Evolutionary conservation across 2,113 vertebrate genomes (phyloP), one percentile per base, ranked within the genome.

Genomic region (Talpa occidentalis): DNA sequence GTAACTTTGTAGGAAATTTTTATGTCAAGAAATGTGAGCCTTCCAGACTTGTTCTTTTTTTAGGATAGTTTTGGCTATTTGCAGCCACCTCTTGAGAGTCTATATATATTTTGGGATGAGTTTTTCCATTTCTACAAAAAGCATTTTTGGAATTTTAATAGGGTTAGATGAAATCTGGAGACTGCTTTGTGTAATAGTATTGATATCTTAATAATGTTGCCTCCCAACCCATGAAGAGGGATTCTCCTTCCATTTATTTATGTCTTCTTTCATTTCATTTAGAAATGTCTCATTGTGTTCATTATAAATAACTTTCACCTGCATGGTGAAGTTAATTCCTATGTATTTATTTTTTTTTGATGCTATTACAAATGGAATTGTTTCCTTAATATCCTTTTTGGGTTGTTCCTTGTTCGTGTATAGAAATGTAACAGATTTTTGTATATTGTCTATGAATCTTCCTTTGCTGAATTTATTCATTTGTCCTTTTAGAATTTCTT

Each of bases 211-310:
- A 60, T 28, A 72, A 40, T 76, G 21, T 42, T 84, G 32, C 42
- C 3, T 84, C 16, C 16, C 14, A 62, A 28, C 64, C 15, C 15
- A 76, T 42, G 28, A 76, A 66, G 6, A n/a, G 82, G 66, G 10
- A 6, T 40, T 76, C 73, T 40, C 89, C 49, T 82, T 91, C 28
- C 19, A 67, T 54, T 76, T 84, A 42, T 67, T 76, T 84, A 22
- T 66, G 28, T 44, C 22, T 70, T 77, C 22, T 74, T 82, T 83
- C 64, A 92, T 22, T 92, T 92, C 59, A n/a, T 76, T 92, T 15
- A 84, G 35, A 67, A 92, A 67, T 56, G 49, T 21, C 72, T 44
- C 56, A 44, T 44, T 52, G 22, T 22, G 60, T n/a, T 90, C 16
- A 60, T 81, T 81, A n/a, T 90, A 49, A 0, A 54, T 17, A 54